Conservation (phyloP, 2,888 invertebrate species). For the Cyaniris semiargus region DNA sequence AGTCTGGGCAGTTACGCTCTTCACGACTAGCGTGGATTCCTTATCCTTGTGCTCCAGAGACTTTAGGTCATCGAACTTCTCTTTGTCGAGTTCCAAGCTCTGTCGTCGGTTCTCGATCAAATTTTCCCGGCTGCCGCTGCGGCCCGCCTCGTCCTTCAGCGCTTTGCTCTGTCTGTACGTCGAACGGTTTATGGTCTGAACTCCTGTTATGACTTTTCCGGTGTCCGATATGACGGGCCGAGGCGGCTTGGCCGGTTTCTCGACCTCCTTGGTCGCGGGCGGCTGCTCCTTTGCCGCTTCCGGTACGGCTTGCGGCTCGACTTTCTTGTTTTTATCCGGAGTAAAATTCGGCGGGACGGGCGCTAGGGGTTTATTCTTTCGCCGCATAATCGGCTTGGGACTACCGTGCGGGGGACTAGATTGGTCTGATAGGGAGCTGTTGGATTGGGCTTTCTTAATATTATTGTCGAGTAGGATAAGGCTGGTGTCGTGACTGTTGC, state of each 20-base stretch:
- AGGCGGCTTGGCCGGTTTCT: slow-evolving; percentile 84
- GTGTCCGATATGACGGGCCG: slow-evolving; percentile 78
- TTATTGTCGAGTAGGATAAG: slow-evolving; percentile 73
- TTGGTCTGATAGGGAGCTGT: slow-evolving; percentile 84
- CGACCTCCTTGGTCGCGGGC: slow-evolving; percentile 56
- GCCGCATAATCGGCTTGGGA: slow-evolving; percentile 85
- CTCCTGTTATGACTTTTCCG: slow-evolving; percentile 74
- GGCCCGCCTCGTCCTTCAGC: slow-evolving; percentile 68
- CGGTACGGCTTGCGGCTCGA: slow-evolving; percentile 52
- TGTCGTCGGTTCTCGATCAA: slow-evolving; percentile 70
- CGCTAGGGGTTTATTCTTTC: slow-evolving; percentile 88
- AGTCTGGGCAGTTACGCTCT: slow-evolving; percentile 69
- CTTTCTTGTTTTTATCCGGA: slow-evolving; percentile 69
- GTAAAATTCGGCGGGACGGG: slow-evolving; percentile 84
- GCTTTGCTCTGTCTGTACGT: slow-evolving; percentile 78
- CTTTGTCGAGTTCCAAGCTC: slow-evolving; percentile 79
- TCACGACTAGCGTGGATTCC: slow-evolving; percentile 61
- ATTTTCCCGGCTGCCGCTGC: slow-evolving; percentile 66
- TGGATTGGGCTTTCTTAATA: slow-evolving; percentile 83
- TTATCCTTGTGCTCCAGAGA: slow-evolving; percentile 46
- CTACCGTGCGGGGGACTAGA: slow-evolving; percentile 87
- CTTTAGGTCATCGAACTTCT: slow-evolving; percentile 60
- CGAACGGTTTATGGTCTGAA: slow-evolving; percentile 82
- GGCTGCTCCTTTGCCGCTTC: slow-evolving; percentile 50
- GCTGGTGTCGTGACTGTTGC: slow-evolving; percentile 82